Evolutionary conservation across 37 sponge, comb jelly and placozoan species (phyloP), one percentile per base, ranked within the genome.

Genomic region (Geodia barretti): DNA sequence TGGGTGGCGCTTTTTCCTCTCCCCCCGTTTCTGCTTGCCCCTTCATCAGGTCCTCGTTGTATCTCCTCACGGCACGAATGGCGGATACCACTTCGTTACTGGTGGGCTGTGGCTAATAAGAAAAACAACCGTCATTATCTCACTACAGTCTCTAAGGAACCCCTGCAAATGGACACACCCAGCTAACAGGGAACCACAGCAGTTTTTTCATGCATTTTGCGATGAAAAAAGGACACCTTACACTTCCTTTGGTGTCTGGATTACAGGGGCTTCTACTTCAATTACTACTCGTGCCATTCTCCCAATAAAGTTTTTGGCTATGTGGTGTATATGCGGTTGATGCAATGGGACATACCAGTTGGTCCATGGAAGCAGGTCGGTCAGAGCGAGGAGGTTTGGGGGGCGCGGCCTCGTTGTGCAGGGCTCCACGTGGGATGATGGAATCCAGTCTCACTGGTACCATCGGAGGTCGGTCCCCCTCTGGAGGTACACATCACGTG

Each of bases 381-480:
- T 85, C 85, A 0, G 41, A 75, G 7, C 81, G 65, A 26, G 88
- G 88, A 26, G 88, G 83, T 42, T 82, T 82, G n/a, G 83, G 83
- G 35, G 88, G 88, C 0, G 83, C 83, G 24, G 74, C 66, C 54
- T 72, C 77, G 40, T 54, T 41, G 3, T 38, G 70, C 36, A 82
- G 72, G 24, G n/a, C 79, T 20, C 39, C 42, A 47, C 76, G 76
- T 3, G 76, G 65, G 41, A 70, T 47, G 30, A 88, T 88, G 68
- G 88, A 88, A 39, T 88, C 83, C 64, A 88, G 81, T 32, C 88
- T 76, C 42, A 88, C n/a, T 0, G 88, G 88, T 1, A 78, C 83
- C 39, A 79, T 79, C 9, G 87, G 87, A 33, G 87, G 87, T 7
- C 42, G 20, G 41, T 74, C 83, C 21, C 14, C 75, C 21, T 23